phyloP scores from a whole-genome alignment of 92 coral and sea anemone genomes.

The Palythoa grandis region DNA sequence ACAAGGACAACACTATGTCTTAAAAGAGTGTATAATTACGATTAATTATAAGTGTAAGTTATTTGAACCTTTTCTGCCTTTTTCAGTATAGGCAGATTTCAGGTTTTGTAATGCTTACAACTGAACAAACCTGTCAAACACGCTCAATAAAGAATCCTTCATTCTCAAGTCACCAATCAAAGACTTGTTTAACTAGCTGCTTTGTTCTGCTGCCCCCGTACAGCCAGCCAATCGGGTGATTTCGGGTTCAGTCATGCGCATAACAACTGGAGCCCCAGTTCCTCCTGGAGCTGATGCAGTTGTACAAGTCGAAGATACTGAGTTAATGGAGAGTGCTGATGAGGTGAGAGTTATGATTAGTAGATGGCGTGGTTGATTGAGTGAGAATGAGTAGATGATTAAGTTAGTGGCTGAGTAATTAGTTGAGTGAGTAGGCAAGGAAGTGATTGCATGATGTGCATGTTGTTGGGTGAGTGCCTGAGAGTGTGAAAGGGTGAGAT shows the following conservation, averaged over 20 bases:
- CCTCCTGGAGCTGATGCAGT: slow-evolving; percentile 97
- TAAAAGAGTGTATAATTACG: too few relatives aligned
- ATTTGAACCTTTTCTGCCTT: too few relatives aligned
- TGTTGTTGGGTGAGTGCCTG: background rate
- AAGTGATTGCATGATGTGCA: background rate
- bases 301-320: slow-evolving; percentile 97
- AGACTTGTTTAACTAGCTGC: background rate
- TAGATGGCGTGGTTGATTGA: background rate
- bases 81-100: too few relatives aligned
- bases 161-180: background rate
- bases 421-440: background rate
- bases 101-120: too few relatives aligned
- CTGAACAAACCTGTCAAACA: background rate
- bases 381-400: background rate
- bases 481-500: too few relatives aligned
- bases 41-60: too few relatives aligned
- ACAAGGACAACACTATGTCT: too few relatives aligned
- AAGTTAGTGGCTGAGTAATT: background rate
- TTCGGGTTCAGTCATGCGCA: slow-evolving; percentile 91
- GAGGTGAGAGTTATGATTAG: slow-evolving; percentile 51
- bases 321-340: slow-evolving; percentile 82
- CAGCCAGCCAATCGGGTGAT: slow-evolving; percentile 64
- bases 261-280: slow-evolving; percentile 95
- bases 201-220: background rate
- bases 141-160: too few relatives aligned